Evolutionary conservation across 2,888 invertebrate genomes (phyloP).

Genomic region (Fabriciana adippe): DNA sequence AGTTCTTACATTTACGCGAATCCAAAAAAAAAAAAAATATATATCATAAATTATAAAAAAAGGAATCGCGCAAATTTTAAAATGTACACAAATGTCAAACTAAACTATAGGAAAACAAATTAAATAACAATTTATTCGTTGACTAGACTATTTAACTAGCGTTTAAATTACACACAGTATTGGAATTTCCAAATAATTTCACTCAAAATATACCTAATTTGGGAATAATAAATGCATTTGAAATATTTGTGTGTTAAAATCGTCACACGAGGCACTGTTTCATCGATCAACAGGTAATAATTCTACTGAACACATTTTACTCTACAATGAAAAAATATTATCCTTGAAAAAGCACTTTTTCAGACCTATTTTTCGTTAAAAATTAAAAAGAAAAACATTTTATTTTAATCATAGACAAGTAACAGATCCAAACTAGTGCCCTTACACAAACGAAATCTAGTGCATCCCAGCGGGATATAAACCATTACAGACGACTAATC

Average conservation of each 20-base stretch:
- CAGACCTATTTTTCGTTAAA: slow-evolving; percentile 49
- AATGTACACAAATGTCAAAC: slow-evolving; percentile 33
- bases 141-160: slow-evolving; percentile 49
- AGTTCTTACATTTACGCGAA: slow-evolving; percentile 36
- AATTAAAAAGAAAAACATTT: slow-evolving; percentile 17
- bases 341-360: slow-evolving; percentile 70
- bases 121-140: slow-evolving; percentile 37
- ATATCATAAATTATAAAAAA: slow-evolving; percentile 21
- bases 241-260: slow-evolving; percentile 57
- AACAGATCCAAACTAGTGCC: slow-evolving; percentile 70
- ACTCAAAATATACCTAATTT: slow-evolving; percentile 17
- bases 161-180: slow-evolving; percentile 32
- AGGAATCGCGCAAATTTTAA: slow-evolving; percentile 29
- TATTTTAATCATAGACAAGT: slow-evolving; percentile 29
- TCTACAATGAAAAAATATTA: slow-evolving; percentile 33
- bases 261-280: slow-evolving; percentile 78
- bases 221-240: slow-evolving; percentile 16
- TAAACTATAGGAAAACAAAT: slow-evolving; percentile 36
- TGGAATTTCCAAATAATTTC: slow-evolving; percentile 11
- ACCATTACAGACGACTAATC: slow-evolving; percentile 64
- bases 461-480: slow-evolving; percentile 70
- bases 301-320: slow-evolving; percentile 67
- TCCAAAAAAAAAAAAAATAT: slow-evolving; percentile 28
- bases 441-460: slow-evolving; percentile 70
- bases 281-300: slow-evolving; percentile 59